Evolutionary conservation across 2,797 vertebrate species (phyloP).

Genomic region (Myiotriccus ornatus): DNA sequence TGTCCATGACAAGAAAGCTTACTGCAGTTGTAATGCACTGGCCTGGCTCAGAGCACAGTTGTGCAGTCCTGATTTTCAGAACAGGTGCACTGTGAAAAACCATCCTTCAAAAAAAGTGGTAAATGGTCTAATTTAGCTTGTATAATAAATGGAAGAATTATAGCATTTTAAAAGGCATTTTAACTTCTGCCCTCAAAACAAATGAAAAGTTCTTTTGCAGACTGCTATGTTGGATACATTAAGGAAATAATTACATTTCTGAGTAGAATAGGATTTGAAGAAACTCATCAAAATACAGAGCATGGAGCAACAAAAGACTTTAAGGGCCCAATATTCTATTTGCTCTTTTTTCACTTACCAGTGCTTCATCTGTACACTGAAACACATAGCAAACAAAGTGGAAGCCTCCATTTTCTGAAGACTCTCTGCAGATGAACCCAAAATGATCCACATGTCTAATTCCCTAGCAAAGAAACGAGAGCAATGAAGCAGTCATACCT

Average conservation of each 20-base stretch:
- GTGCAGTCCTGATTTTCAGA: background rate
- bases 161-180: background rate
- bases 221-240: background rate
- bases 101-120: background rate
- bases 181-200: background rate
- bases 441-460: conserved; percentile 97
- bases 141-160: background rate
- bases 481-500: background rate
- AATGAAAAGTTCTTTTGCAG: background rate
- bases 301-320: background rate
- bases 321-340: background rate
- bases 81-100: background rate
- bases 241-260: background rate
- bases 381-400: conserved; percentile 97
- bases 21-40: background rate
- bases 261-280: background rate
- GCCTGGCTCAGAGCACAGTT: background rate
- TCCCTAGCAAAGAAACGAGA: conserved; percentile 77
- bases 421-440: conserved; percentile 97
- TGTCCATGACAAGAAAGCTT: background rate
- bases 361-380: conserved; percentile 91
- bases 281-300: background rate
- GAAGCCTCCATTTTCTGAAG: conserved; percentile 84
- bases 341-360: conserved; percentile 80
- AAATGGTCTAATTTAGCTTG: background rate